A percentile compares a stretch with the other conserved stretches of the same genome.
phyloP scores from a whole-genome alignment of 2,888 invertebrate genomes.

The Drosophila meridionalis region DNA sequence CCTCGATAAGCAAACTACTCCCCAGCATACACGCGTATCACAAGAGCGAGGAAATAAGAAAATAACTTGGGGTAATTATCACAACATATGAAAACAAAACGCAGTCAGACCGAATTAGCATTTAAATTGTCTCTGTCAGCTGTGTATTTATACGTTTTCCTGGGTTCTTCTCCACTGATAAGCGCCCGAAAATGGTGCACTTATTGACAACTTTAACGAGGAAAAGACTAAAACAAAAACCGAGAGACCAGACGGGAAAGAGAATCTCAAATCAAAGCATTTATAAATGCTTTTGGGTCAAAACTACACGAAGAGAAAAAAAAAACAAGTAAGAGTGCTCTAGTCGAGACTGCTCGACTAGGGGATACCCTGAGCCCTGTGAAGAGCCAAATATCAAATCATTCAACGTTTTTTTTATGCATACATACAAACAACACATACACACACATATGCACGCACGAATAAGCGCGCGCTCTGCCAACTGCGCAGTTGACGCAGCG shows the following conservation, averaged over 20 bases:
- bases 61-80: conserved; percentile 72
- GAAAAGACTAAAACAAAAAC: conserved; percentile 31
- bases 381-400: too few relatives aligned
- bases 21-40: conserved; percentile 9
- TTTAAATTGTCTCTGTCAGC: conserved; percentile 67
- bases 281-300: conserved; percentile 71
- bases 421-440: too few relatives aligned
- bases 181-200: conserved; percentile 78
- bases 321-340: conserved; percentile 24
- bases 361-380: too few relatives aligned
- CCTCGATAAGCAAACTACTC: conserved; percentile 61
- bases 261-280: conserved; percentile 56
- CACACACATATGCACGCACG: too few relatives aligned
- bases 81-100: conserved; percentile 75
- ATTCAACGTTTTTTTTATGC: too few relatives aligned
- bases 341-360: too few relatives aligned
- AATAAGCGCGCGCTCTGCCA: too few relatives aligned
- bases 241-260: background rate
- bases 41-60: conserved; percentile 15
- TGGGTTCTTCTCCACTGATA: conserved; percentile 48
- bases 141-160: conserved; percentile 41
- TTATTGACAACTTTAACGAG: conserved; percentile 80
- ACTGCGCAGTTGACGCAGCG: too few relatives aligned
- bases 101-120: conserved; percentile 65
- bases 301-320: conserved; percentile 24